Evolutionary conservation across 2,113 vertebrate species (phyloP).

Genomic region (Melanerpes formicivorus): DNA sequence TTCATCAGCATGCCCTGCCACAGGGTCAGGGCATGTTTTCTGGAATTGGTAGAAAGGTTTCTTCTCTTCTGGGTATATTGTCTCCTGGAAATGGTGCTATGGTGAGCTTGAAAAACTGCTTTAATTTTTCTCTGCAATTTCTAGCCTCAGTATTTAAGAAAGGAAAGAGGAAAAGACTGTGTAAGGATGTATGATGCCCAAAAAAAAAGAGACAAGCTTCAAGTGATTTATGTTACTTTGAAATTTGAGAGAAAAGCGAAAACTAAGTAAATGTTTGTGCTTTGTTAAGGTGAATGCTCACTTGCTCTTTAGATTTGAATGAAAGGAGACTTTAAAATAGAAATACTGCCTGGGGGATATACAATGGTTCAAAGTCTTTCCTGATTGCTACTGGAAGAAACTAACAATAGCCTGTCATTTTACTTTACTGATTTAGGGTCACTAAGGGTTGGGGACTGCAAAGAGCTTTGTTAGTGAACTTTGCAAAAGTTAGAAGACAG

Average conservation of each 20-base stretch:
- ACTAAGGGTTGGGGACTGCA: background rate
- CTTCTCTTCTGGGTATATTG: slow-evolving; percentile 92
- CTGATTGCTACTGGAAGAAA: background rate
- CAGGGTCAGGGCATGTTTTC: slow-evolving; percentile 94
- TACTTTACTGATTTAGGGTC: background rate
- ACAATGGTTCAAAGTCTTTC: background rate
- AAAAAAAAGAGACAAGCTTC: background rate
- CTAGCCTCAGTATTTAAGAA: background rate
- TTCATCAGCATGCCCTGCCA: slow-evolving; percentile 82
- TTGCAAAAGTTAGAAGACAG: background rate
- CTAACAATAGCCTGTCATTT: background rate
- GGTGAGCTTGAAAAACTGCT: slow-evolving; percentile 78
- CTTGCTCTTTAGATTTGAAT: background rate
- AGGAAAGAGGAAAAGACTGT: background rate
- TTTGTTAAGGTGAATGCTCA: background rate
- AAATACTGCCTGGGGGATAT: background rate
- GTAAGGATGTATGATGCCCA: background rate
- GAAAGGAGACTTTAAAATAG: background rate
- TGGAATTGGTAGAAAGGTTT: slow-evolving; percentile 91
- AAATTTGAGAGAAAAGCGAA: background rate
- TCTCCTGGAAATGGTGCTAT: slow-evolving; percentile 82
- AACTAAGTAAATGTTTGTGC: background rate
- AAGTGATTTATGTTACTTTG: background rate
- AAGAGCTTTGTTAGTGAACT: background rate
- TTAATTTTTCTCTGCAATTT: background rate